Conservation (phyloP, 2,113 vertebrate species). For the Garra rufa region DNA sequence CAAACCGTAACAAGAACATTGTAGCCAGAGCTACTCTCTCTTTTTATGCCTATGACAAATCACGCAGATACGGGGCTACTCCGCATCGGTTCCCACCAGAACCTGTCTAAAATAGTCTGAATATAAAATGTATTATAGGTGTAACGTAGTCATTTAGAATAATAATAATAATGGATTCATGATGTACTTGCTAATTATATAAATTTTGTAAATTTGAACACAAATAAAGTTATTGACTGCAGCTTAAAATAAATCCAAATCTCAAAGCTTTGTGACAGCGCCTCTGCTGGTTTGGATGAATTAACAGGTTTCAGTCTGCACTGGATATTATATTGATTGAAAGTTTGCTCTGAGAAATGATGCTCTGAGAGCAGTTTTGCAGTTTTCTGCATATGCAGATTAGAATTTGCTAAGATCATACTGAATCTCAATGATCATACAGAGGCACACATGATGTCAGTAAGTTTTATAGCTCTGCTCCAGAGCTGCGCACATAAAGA, state of each 20-base stretch:
- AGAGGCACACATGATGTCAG: slow-evolving; percentile 23
- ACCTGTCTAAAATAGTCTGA: too few species aligned
- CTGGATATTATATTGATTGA: background rate
- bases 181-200: too few species aligned
- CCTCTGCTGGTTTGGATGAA: background rate
- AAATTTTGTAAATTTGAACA: too few species aligned
- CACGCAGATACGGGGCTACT: too few species aligned
- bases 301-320: background rate
- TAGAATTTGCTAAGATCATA: background rate
- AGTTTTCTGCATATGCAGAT: slow-evolving; percentile 11
- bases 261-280: background rate
- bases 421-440: background rate
- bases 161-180: too few species aligned
- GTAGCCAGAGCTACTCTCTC: too few species aligned
- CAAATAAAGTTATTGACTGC: too few species aligned
- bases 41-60: too few species aligned
- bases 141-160: too few species aligned
- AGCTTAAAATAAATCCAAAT: background rate
- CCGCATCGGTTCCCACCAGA: too few species aligned
- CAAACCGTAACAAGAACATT: too few species aligned
- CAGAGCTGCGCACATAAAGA: slow-evolving; percentile 44
- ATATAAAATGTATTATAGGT: too few species aligned
- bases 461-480: slow-evolving; percentile 33
- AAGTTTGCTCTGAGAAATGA: background rate
- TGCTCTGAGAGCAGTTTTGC: background rate